Percentiles rank a stretch among this genome's conserved stretches.
These are phyloP conservation scores for Apamea monoglypha DNA, from an alignment of 2,888 invertebrate genomes.

Conservation along the genomic window DNA sequence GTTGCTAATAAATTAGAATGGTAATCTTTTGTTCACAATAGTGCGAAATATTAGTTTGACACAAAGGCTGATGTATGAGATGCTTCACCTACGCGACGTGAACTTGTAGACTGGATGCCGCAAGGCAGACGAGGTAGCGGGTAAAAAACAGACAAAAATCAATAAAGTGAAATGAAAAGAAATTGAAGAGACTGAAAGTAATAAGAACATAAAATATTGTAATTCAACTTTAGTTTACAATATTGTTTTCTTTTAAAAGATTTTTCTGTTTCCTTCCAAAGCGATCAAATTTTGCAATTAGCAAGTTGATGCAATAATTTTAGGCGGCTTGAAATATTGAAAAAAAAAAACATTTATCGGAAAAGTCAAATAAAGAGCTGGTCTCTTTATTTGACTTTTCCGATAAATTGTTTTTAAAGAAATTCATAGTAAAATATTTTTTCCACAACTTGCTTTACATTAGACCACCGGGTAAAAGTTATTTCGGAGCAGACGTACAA, in stretches of 20 bases:
- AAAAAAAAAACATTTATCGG: rapidly evolving
- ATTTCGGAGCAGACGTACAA: constrained; percentile 75
- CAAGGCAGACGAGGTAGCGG: constrained; percentile 36
- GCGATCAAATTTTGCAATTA: background rate
- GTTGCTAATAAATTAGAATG: constrained; percentile 40
- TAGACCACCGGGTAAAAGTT: constrained; percentile 62
- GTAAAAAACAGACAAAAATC: no score
- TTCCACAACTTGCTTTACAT: constrained; percentile 21
- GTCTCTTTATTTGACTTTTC: no score
- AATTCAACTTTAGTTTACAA: no score
- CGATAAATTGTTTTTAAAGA: no score
- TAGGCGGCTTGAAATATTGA: background rate
- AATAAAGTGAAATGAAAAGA: background rate
- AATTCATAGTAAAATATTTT: background rate
- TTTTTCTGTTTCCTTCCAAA: background rate
- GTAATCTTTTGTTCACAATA: constrained; percentile 27
- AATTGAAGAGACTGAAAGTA: background rate
- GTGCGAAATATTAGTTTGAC: constrained; percentile 46
- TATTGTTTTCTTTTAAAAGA: no score
- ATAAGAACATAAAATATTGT: no score
- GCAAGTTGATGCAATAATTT: background rate
- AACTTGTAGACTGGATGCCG: constrained; percentile 32
- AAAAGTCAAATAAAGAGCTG: background rate
- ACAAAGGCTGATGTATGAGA: constrained; percentile 21
- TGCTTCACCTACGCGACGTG: constrained; percentile 45